These are phyloP conservation scores for Tineola bisselliella DNA, from an alignment of 2,888 invertebrate species.

Conservation along the genomic window DNA sequence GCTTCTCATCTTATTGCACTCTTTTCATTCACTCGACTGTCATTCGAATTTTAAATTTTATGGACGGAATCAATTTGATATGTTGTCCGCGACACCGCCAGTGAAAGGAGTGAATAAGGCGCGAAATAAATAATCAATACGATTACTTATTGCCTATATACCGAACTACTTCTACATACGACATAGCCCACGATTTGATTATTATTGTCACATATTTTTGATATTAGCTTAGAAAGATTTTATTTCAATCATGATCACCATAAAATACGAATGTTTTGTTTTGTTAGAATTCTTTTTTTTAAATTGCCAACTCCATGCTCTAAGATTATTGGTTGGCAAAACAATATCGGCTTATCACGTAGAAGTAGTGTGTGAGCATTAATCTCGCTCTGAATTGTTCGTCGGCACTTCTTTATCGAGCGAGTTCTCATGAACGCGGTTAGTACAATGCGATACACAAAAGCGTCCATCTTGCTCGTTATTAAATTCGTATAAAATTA, in stretches of 20 bases:
- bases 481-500: constrained; percentile 69
- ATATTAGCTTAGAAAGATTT: too few species aligned
- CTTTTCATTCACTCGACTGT: constrained; percentile 46
- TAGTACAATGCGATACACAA: constrained; percentile 51
- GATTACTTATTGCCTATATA: neutral
- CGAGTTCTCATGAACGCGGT: constrained; percentile 53
- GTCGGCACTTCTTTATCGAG: constrained; percentile 64
- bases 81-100: constrained; percentile 15
- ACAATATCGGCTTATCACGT: constrained; percentile 15
- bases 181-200: too few species aligned
- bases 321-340: too few species aligned
- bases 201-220: too few species aligned
- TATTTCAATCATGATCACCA: too few species aligned
- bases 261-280: too few species aligned
- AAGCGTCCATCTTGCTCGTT: constrained; percentile 56
- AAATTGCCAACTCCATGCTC: too few species aligned
- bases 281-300: too few species aligned
- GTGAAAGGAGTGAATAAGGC: constrained; percentile 49
- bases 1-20: constrained; percentile 45
- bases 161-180: constrained; percentile 31
- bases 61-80: constrained; percentile 54
- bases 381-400: constrained; percentile 52
- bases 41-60: constrained; percentile 62
- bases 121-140: constrained; percentile 52
- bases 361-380: constrained; percentile 40